Evolutionary conservation across 2,797 vertebrate species (phyloP).

Genomic region (Paedocypris micromegethes): DNA sequence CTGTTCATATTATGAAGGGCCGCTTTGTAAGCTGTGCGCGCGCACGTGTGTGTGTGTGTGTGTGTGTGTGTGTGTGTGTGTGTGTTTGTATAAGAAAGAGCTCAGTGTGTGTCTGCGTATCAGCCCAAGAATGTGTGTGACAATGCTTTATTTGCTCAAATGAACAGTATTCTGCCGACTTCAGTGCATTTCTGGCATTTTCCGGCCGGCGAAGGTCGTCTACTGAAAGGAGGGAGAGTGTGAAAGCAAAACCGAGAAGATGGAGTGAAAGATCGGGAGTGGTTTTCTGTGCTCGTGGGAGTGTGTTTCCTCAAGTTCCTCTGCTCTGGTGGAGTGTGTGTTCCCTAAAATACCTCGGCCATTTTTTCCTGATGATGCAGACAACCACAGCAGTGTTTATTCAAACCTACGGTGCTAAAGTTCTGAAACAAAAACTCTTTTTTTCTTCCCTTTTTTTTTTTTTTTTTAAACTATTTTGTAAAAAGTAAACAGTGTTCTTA

Average conservation of each 20-base stretch:
- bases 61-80: slow-evolving; percentile 15
- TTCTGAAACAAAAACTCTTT: too few relatives aligned
- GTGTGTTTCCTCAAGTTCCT: too few relatives aligned
- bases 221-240: slow-evolving; percentile 44
- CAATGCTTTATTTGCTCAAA: slow-evolving; percentile 68
- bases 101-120: slow-evolving; percentile 56
- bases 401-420: too few relatives aligned
- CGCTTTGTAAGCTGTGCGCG: slow-evolving; percentile 52
- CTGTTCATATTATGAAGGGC: slow-evolving; percentile 59
- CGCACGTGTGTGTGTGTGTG: slow-evolving; percentile 14
- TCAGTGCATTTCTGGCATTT: slow-evolving; percentile 63
- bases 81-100: slow-evolving; percentile 38
- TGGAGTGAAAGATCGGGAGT: not conserved
- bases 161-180: slow-evolving; percentile 49
- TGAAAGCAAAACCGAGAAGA: slow-evolving; percentile 21
- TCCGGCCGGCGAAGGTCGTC: slow-evolving; percentile 55
- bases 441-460: too few relatives aligned
- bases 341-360: too few relatives aligned
- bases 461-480: too few relatives aligned
- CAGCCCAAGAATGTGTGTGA: slow-evolving; percentile 51
- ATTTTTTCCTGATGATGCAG: too few relatives aligned
- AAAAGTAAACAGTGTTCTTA: too few relatives aligned
- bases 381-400: too few relatives aligned
- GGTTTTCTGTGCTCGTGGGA: too few relatives aligned
- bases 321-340: too few relatives aligned